These are phyloP conservation scores for Nycticryphes semicollaris DNA, from an alignment of 2,113 vertebrate species.

Conservation along the genomic window DNA sequence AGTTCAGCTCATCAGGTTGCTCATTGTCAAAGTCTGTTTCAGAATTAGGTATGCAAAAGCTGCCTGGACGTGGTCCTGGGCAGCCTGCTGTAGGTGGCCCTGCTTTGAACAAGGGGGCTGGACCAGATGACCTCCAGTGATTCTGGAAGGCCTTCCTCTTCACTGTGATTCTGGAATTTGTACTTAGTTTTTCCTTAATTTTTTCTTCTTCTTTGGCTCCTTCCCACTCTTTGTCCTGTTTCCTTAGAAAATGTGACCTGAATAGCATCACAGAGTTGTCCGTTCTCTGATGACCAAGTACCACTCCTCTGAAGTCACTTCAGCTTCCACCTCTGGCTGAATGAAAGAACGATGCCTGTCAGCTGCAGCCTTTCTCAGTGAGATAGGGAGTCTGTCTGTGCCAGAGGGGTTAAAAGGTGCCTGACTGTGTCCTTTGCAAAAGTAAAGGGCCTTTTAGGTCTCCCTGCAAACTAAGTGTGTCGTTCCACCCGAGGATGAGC, in stretches of 20 bases:
- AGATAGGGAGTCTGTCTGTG: fast-evolving
- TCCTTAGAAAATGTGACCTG: background rate
- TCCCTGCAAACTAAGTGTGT: background rate
- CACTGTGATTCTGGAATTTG: background rate
- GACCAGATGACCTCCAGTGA: fast-evolving
- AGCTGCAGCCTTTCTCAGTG: background rate
- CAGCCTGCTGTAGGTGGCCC: background rate
- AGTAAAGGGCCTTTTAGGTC: background rate
- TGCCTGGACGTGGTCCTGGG: background rate
- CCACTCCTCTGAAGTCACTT: background rate
- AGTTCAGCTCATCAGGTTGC: background rate
- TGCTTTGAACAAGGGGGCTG: background rate
- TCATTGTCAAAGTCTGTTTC: background rate
- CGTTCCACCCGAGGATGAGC: background rate
- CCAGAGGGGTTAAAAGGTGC: background rate
- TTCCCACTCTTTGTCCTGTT: background rate
- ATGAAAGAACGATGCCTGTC: background rate
- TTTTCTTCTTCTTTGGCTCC: background rate
- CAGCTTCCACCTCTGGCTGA: background rate
- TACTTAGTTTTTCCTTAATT: background rate
- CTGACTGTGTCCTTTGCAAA: background rate
- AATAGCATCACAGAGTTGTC: background rate
- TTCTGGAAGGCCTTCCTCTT: background rate
- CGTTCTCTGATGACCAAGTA: background rate
- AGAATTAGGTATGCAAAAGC: background rate